Base-by-base conservation (phyloP, 2,113 vertebrate genomes). In the Pachypanchax playfairii region DNA sequence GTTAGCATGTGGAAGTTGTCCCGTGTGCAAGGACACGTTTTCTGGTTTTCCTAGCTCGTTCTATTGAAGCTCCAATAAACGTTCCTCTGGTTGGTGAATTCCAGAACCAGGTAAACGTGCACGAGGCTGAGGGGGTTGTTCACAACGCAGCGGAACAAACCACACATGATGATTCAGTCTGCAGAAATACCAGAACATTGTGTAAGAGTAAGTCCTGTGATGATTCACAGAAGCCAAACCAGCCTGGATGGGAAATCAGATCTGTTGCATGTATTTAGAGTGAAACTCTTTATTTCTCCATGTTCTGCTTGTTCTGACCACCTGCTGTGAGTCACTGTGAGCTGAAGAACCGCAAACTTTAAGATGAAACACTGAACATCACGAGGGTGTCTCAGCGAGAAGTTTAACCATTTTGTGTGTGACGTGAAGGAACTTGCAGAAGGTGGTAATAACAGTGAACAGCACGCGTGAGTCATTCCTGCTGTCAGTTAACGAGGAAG, bases 361-460 rank as follows among this genome's bases (percentile, higher is more conserved):
- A 6, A 9, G n/a, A n/a, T n/a, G n/a, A n/a, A n/a, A n/a, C n/a
- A n/a, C n/a, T n/a, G n/a, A n/a, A n/a, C n/a, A n/a, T n/a, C n/a
- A n/a, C n/a, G n/a, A n/a, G n/a, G n/a, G n/a, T n/a, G n/a, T n/a
- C n/a, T 42, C 1, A 3, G 5, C 28, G n/a, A 18, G 35, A 5
- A 24, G 53, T 50, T 58, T 18, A 38, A 65, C 38, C 47, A 15
- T 26, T 72, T 56, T 20, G 2, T 10, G n/a, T 20, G 2, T 4
- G 17, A 46, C 69, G 15, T 66, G 85, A 76, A 25, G 53, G 60
- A 57, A 81, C 85, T 51, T 48, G 79, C 66, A 47, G 60, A 65
- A 29, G 2, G 56, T 46, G 43, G 50, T 20, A 33, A 55, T 62
- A 73, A 25, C 64, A 47, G 53, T 4, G 29, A 65, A 51, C 28